Evolutionary conservation across 2,113 vertebrate genomes (phyloP), one percentile per base, ranked within the genome.

Genomic region (Hylia prasina): DNA sequence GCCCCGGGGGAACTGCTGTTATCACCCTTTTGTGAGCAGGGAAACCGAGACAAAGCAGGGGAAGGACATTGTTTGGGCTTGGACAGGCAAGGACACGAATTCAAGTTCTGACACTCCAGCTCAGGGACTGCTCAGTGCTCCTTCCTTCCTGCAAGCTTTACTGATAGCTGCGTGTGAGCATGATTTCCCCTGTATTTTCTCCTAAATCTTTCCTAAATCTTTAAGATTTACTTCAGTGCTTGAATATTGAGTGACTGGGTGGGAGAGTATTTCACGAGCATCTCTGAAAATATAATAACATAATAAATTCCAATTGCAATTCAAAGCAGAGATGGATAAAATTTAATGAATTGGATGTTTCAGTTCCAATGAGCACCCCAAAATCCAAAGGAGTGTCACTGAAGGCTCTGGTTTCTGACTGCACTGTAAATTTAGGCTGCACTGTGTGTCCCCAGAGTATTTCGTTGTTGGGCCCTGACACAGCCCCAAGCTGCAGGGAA

Each of bases 91-190:
- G 56, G 90, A 85, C 58, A 39, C 0, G 1, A 42, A 14, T 30
- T 57, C 31, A 10, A 47, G 21, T 12, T 25, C 82, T 37, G 64
- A 39, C 51, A 25, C 10, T 65, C 15, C 71, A 20, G 3, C 42
- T 40, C 63, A 14, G 37, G 6, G 42, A 31, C 10, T 2, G 63
- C 44, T 81, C 40, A 16, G 7, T 0, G 10, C 31, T 40, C 82
- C 76, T 50, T 15, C 77, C 45, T 33, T 8, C 68, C 76, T 63
- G 60, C n/a, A 47, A 40, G 2, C 30, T 69, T 31, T 37, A 39
- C 71, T 24, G 18, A 7, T 2, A 28, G 78, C 35, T 33, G 42
- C 82, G 7, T 0, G 0, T 19, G 27, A 58, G 33, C 1, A 2
- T 5, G 45, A 30, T 58, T 48, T 77, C 10, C 51, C 65, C 53